Conservation (phyloP, 2,113 vertebrate genomes). For the Tympanuchus pallidicinctus region DNA sequence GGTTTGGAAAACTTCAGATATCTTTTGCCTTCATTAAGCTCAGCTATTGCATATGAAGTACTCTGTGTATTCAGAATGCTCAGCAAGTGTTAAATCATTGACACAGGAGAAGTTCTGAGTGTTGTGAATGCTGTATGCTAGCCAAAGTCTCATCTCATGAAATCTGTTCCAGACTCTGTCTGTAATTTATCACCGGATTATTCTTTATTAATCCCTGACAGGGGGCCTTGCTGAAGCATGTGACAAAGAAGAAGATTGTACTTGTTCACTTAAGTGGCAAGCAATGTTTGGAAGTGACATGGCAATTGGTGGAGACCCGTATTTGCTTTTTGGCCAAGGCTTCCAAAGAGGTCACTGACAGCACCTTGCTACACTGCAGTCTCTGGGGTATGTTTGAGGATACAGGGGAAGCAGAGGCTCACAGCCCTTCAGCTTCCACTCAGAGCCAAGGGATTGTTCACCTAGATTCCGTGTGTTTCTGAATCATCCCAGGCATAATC, state of each 20-base stretch:
- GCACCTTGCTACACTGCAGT: not conserved
- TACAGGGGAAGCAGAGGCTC: not conserved
- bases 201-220: conserved; percentile 31
- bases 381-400: not conserved
- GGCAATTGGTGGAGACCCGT: not conserved
- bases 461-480: not conserved
- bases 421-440: not conserved
- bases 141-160: conserved; percentile 48
- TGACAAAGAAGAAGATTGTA: not conserved
- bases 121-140: conserved; percentile 5
- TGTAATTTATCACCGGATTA: conserved; percentile 28
- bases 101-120: conserved; percentile 45
- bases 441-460: not conserved
- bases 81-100: conserved; percentile 54
- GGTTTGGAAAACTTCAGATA: conserved; percentile 25
- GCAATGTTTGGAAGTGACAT: not conserved
- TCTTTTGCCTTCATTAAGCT: conserved; percentile 42
- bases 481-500: conserved; percentile 10
- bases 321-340: not conserved
- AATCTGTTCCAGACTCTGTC: conserved; percentile 37
- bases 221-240: not conserved
- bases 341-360: not conserved
- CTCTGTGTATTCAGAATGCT: conserved; percentile 43
- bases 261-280: not conserved
- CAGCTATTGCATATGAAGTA: conserved; percentile 30